A percentile compares a stretch with the other conserved stretches of the same genome.
These are phyloP conservation scores for Panagrolaimus sp. DNA, from an alignment of 1,140 invertebrate species.

Conservation along the genomic window DNA sequence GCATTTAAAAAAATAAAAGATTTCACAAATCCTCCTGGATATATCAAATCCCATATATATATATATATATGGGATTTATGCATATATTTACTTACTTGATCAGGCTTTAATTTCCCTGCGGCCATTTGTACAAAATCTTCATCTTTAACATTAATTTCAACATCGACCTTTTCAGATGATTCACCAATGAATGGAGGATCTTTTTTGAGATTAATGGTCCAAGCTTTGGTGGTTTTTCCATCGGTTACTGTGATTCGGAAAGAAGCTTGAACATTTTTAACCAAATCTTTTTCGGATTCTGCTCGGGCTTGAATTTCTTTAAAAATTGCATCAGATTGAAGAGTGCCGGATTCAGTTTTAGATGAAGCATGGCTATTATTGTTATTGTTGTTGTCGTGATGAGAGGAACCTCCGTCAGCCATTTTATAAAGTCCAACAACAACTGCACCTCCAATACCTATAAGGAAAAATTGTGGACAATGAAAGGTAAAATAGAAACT, in stretches of 20 bases:
- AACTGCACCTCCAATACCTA: constrained; percentile 78
- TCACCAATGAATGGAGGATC: constrained; percentile 47
- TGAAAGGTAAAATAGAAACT: too few relatives aligned
- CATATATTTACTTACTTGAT: constrained; percentile 77
- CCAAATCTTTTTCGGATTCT: constrained; percentile 76
- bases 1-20: constrained; percentile 16
- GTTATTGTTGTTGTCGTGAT: constrained; percentile 21
- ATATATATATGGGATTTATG: too few relatives aligned
- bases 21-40: constrained; percentile 60
- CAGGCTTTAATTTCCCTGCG: constrained; percentile 78
- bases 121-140: constrained; percentile 50
- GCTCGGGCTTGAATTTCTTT: constrained; percentile 75
- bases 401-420: constrained; percentile 71
- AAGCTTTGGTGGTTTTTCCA: constrained; percentile 44
- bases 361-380: constrained; percentile 15
- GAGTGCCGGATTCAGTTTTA: constrained; percentile 63
- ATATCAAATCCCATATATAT: constrained; percentile 60
- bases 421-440: constrained; percentile 81
- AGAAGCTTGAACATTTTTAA: constrained; percentile 68
- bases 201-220: constrained; percentile 52
- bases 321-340: constrained; percentile 74
- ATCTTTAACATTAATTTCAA: constrained; percentile 52
- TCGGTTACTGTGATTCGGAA: constrained; percentile 51
- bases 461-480: too few relatives aligned
- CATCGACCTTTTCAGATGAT: constrained; percentile 40